Evolutionary conservation across 2,113 vertebrate genomes (phyloP).

Genomic region (Phocoena sinus): DNA sequence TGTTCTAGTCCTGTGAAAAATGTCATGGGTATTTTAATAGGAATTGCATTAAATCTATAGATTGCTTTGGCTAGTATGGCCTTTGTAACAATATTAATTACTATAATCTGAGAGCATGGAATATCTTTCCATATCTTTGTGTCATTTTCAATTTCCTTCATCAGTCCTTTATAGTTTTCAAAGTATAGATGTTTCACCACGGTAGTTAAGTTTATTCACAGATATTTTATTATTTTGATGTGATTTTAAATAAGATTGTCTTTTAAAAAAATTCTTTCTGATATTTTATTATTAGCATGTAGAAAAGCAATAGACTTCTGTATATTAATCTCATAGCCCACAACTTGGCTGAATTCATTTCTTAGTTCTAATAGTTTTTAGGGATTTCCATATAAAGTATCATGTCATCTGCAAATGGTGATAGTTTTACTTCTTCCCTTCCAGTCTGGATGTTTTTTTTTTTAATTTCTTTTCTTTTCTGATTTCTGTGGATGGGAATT

Average conservation of each 20-base stretch:
- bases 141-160: background rate
- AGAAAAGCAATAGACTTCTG: background rate
- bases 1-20: background rate
- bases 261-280: background rate
- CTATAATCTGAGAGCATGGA: background rate
- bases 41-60: too few relatives aligned
- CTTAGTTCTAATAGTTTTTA: background rate
- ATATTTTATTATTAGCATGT: background rate
- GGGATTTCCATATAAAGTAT: background rate
- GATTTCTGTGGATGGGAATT: background rate
- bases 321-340: background rate
- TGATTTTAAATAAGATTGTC: background rate
- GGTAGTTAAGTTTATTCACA: background rate
- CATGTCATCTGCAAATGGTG: background rate
- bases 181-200: background rate
- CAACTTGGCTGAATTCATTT: background rate
- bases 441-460: background rate
- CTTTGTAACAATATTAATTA: background rate
- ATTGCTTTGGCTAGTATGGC: background rate
- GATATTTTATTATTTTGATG: background rate
- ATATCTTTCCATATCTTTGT: background rate
- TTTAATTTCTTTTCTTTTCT: background rate
- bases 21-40: too few relatives aligned
- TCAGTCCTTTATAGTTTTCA: background rate
- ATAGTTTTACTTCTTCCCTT: background rate